phyloP scores from a whole-genome alignment of 2,797 vertebrate genomes.

The Serranus cabrilla region DNA sequence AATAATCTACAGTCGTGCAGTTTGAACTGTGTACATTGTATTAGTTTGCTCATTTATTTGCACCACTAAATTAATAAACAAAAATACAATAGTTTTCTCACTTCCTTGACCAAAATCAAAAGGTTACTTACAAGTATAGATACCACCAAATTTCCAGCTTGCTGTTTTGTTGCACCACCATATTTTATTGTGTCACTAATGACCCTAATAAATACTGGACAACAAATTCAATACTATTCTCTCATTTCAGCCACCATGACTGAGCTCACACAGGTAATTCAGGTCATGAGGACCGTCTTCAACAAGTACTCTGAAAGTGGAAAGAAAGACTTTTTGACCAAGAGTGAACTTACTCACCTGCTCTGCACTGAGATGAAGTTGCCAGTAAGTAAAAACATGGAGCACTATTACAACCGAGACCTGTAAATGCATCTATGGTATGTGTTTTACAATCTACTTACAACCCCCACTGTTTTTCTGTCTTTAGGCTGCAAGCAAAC shows the following conservation, averaged over 20 bases:
- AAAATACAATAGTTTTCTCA: too few species aligned
- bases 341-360: conserved; percentile 55
- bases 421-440: background rate
- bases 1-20: too few species aligned
- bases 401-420: background rate
- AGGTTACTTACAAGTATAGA: too few species aligned
- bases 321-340: conserved; percentile 21
- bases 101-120: too few species aligned
- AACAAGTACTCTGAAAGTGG: conserved; percentile 59
- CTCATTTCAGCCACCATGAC: conserved; percentile 40
- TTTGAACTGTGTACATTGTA: too few species aligned
- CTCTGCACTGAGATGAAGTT: background rate
- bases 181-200: background rate
- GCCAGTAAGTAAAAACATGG: conserved; percentile 36
- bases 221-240: conserved; percentile 1
- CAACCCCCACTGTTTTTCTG: background rate
- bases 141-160: too few species aligned
- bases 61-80: too few species aligned
- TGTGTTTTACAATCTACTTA: background rate
- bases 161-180: too few species aligned
- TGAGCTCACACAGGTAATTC: accelerated
- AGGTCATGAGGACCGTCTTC: accelerated
- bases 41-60: too few species aligned
- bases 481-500: background rate
- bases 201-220: background rate